Evolutionary conservation across 2,888 invertebrate genomes (phyloP).

Genomic region (Acleris sparsana): DNA sequence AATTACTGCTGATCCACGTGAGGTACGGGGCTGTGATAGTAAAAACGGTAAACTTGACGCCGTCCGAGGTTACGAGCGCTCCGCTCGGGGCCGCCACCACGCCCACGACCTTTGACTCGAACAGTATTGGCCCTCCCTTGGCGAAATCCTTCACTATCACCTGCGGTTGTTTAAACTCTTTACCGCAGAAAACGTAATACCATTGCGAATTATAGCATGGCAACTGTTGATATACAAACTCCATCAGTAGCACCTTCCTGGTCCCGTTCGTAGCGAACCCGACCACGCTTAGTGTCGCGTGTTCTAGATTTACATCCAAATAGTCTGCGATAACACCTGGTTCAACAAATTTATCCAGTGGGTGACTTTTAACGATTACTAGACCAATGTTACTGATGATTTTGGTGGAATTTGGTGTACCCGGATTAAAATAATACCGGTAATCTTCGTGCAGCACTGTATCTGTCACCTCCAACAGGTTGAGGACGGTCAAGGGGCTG

Average conservation of each 20-base stretch:
- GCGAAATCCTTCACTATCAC: slow-evolving; percentile 57
- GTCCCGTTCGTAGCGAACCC: slow-evolving; percentile 56
- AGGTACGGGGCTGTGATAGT: slow-evolving; percentile 63
- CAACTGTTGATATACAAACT: slow-evolving; percentile 55
- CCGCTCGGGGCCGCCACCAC: slow-evolving; percentile 56
- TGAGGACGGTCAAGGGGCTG: slow-evolving; percentile 44
- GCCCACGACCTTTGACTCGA: slow-evolving; percentile 51
- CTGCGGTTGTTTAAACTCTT: slow-evolving; percentile 46
- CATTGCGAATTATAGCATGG: slow-evolving; percentile 65
- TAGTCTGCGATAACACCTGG: slow-evolving; percentile 53
- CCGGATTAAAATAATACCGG: slow-evolving; percentile 46
- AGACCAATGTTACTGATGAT: slow-evolving; percentile 67
- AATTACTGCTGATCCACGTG: slow-evolving; percentile 53
- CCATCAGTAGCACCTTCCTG: slow-evolving; percentile 51
- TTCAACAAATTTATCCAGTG: slow-evolving; percentile 50
- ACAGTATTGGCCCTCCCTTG: slow-evolving; percentile 61
- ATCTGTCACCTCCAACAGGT: slow-evolving; percentile 50
- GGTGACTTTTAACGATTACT: slow-evolving; percentile 50
- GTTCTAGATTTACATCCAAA: slow-evolving; percentile 55
- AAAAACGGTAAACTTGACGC: slow-evolving; percentile 60
- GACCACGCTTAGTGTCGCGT: slow-evolving; percentile 50
- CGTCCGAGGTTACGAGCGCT: slow-evolving; percentile 43
- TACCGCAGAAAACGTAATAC: slow-evolving; percentile 69
- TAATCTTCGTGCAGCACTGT: slow-evolving; percentile 56
- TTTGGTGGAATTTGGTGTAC: slow-evolving; percentile 48